Base-by-base conservation (phyloP, 2,888 invertebrate genomes). In the Eretmocerus hayati region DNA sequence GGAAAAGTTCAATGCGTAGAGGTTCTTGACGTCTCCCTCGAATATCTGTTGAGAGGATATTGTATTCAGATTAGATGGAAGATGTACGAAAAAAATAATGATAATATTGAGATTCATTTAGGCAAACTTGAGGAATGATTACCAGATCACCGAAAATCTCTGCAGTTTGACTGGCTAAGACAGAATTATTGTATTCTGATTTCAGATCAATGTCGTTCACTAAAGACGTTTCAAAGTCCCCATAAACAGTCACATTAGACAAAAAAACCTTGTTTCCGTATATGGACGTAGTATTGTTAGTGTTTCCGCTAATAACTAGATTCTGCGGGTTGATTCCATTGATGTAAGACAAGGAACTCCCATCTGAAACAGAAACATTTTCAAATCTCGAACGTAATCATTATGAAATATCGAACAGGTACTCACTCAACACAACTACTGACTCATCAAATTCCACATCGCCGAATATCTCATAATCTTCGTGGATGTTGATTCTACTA, bases 251-350 rank as follows among this genome's bases (percentile, higher is more conserved):
- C 0, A 66, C 31, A 22, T 60, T 48, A 2, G 59, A 52, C 1
- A 38, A 5, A 45, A 65, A 61, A 8, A 38, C 56, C 50, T 60
- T 59, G 4, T 36, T 39, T 4, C 59, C 61, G 16, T 53, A 47
- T 39, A 58, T 54, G 20, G 60, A 49, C 15, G 53, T 46, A 44
- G 64, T 64, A 5, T 48, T 18, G 2, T 8, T 48, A 11, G 42
- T 1, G 13, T 46, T 20, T 2, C 43, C 19, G 2, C 58, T 57
- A 2, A 62, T 16, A 0, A 63, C 57, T n/a, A 65, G 44, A 42
- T 66, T 56, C 3, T 46, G 48, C 2, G 58, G 50, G n/a, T 36
- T 16, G n/a, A 65, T 57, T 3, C 53, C 59, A 37, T 67, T 66
- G 13, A 67, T 55, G 2, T 41, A 41, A 0, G 35, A 31, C 8